Conservation (phyloP, 1,140 invertebrate genomes). For the Drosophila punjabiensis region DNA sequence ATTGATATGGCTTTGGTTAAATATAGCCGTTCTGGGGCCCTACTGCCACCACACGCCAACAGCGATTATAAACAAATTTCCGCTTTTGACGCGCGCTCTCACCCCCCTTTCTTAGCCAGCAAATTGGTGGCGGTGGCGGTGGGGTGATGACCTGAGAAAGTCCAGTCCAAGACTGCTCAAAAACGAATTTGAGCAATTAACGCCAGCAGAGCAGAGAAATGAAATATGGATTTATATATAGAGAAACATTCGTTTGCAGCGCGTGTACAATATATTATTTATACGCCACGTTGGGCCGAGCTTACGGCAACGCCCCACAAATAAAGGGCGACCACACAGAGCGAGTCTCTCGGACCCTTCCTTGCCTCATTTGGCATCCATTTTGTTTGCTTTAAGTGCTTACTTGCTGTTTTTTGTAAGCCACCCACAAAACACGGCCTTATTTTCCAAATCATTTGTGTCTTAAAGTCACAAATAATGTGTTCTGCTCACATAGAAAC, state of each 20-base stretch:
- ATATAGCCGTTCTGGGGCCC: conserved; percentile 37
- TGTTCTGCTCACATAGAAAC: neutral
- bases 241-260: conserved; percentile 39
- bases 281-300: conserved; percentile 72
- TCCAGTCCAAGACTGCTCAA: conserved; percentile 69
- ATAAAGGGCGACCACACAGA: conserved; percentile 33
- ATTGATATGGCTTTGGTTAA: conserved; percentile 73
- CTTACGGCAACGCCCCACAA: conserved; percentile 50
- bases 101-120: no score
- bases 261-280: conserved; percentile 79
- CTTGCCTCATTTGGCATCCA: conserved; percentile 37
- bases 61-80: conserved; percentile 84
- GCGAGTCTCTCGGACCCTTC: conserved; percentile 16
- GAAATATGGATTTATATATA: conserved; percentile 59
- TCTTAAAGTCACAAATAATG: neutral
- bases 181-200: conserved; percentile 83
- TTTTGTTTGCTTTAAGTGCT: conserved; percentile 62
- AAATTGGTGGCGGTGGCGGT: neutral
- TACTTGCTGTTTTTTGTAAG: conserved; percentile 35
- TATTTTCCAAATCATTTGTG: neutral
- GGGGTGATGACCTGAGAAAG: conserved; percentile 63
- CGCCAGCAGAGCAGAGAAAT: conserved; percentile 55
- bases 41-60: conserved; percentile 65
- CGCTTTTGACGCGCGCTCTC: conserved; percentile 75
- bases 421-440: neutral